Percentiles rank a stretch among this genome's conserved stretches.
These are phyloP conservation scores for Oscheius myriophilus DNA, from an alignment of 2,888 invertebrate species.

Conservation along the genomic window DNA sequence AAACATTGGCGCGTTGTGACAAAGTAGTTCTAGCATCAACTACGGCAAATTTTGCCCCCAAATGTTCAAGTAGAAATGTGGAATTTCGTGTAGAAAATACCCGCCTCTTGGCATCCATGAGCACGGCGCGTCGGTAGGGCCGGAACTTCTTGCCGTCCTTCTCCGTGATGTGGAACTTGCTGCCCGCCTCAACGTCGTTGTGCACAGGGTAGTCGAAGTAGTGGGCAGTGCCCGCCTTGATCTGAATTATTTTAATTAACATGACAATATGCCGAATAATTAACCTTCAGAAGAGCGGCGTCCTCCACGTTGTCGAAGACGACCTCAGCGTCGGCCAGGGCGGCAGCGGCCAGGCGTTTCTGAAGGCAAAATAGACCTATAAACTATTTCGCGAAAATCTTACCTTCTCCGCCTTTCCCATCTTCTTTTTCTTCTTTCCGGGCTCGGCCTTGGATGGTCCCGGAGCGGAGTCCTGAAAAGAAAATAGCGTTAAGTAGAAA, in stretches of 20 bases:
- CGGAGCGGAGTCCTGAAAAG: background rate
- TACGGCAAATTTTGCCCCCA: too few relatives aligned
- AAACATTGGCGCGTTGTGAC: too few relatives aligned
- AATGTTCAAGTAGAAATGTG: too few relatives aligned
- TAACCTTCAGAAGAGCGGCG: conserved; percentile 54
- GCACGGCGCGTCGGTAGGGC: conserved; percentile 58
- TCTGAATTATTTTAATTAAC: conserved; percentile 12
- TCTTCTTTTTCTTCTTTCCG: conserved; percentile 46
- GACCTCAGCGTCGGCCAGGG: conserved; percentile 47
- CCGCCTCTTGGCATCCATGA: conserved; percentile 42
- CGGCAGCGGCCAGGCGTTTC: conserved; percentile 56
- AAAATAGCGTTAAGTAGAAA: too few relatives aligned
- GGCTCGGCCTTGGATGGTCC: background rate
- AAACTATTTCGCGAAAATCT: background rate
- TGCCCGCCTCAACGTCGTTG: conserved; percentile 63
- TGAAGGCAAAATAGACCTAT: conserved; percentile 25
- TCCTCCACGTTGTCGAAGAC: conserved; percentile 65
- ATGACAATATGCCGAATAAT: background rate
- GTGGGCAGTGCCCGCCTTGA: conserved; percentile 33
- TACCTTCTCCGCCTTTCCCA: conserved; percentile 57
- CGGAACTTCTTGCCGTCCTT: conserved; percentile 57
- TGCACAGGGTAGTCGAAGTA: conserved; percentile 66
- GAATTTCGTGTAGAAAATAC: background rate
- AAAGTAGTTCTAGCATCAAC: too few relatives aligned
- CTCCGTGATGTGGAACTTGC: conserved; percentile 61